Base-by-base conservation (phyloP, 2,113 vertebrate genomes). In the Brachionichthys hirsutus region DNA sequence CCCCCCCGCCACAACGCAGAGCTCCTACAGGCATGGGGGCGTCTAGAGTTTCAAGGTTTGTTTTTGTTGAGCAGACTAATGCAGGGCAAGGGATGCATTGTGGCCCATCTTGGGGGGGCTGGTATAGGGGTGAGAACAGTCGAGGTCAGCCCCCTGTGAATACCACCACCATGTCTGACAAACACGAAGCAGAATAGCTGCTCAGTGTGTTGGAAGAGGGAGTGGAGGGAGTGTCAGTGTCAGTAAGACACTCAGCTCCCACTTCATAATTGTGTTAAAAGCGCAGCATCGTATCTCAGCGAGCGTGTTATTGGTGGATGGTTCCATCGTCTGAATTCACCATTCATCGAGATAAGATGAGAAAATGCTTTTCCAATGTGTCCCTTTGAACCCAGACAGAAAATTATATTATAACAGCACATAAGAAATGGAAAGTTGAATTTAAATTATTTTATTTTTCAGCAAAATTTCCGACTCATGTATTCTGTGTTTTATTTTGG, bases 1-100 rank as follows among this genome's bases (percentile, higher is more conserved):
- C 30, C 50, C 19, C 51, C 15, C 66, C 36, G 13, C 18, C 78
- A 60, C 47, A 51, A 50, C 68, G 65, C 66, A 51, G 48, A 70
- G 75, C 69, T 69, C 67, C 75, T 67, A 53, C 54, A 68, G 80
- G 55, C 73, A 52, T 18, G 54, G 60, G 59, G 36, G 35, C 48
- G 58, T 61, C 64, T 81, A 49, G 72, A 75, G 79, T 79, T 82
- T 68, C 74, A 57, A 62, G 74, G 56, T 81, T 85, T 85, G 77
- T 82, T 77, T 82, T 72, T 73, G 78, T 80, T 70, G 78, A 78
- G 70, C 71, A 59, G 83, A 82, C 78, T 83, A 82, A 82, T 80
- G 73, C 80, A 77, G 64, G 78, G 73, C 51, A 34, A 82, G 71
- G 72, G 58, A 70, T 73, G 58, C 36, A 41, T 62, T 78, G 79